phyloP scores from a whole-genome alignment of 1,140 invertebrate species.

The Brachionus rotundiformis region DNA sequence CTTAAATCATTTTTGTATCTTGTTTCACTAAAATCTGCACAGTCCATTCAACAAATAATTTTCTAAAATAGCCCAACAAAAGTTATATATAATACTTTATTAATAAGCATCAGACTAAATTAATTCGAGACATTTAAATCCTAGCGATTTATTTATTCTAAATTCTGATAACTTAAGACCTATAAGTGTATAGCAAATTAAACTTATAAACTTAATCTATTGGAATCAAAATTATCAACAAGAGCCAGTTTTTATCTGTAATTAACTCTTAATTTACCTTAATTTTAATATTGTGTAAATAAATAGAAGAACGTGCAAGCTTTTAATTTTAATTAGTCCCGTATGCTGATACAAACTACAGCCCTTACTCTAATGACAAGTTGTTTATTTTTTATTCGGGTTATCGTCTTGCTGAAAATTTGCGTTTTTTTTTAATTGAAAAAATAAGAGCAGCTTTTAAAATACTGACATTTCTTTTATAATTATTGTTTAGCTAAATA shows the following conservation, averaged over 20 bases:
- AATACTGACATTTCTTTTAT: no score
- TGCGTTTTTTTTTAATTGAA: neutral
- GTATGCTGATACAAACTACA: neutral
- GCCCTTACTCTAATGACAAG: neutral
- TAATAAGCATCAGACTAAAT: neutral
- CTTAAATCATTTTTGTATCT: neutral
- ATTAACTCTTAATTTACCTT: slow-evolving; percentile 9
- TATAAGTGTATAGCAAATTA: neutral
- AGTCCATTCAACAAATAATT: neutral
- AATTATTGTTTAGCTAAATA: no score
- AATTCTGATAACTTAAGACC: neutral
- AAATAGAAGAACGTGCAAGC: neutral
- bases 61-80: neutral
- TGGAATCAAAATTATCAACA: neutral
- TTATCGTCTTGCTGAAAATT: neutral
- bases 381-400: neutral
- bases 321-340: neutral
- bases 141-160: neutral
- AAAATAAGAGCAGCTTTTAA: no score
- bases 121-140: neutral
- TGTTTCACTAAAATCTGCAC: neutral
- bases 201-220: neutral
- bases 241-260: neutral
- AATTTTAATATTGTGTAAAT: neutral
- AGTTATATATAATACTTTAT: neutral